Conservation (phyloP, 2,888 invertebrate genomes). For the Aromia moschata region DNA sequence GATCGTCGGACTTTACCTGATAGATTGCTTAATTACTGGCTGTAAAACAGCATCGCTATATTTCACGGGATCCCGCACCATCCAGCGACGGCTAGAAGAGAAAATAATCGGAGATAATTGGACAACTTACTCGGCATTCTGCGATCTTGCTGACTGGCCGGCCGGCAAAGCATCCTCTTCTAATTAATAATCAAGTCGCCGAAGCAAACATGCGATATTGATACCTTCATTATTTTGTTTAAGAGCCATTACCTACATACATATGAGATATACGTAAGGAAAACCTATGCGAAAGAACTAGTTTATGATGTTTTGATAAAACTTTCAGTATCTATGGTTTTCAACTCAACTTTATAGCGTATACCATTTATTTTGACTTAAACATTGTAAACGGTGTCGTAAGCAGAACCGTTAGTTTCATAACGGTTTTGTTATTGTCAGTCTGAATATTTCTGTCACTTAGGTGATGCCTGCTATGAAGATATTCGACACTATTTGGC, state of each 20-base stretch:
- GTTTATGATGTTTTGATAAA: too few species aligned
- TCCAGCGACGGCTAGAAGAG: constrained; percentile 52
- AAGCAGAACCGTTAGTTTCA: too few species aligned
- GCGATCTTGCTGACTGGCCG: constrained; percentile 41
- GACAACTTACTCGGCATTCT: constrained; percentile 52
- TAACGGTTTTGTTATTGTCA: too few species aligned
- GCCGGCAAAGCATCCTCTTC: constrained; percentile 37
- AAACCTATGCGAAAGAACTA: too few species aligned
- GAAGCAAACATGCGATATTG: constrained; percentile 45
- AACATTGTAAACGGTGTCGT: too few species aligned
- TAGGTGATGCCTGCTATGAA: too few species aligned
- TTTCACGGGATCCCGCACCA: constrained; percentile 53
- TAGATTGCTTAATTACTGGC: constrained; percentile 62
- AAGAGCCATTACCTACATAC: neutral
- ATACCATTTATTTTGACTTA: too few species aligned
- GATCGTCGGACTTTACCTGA: constrained; percentile 55
- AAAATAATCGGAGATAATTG: constrained; percentile 61
- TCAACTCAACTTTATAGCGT: too few species aligned
- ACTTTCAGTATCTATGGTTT: too few species aligned
- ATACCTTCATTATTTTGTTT: constrained; percentile 50
- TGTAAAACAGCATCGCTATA: constrained; percentile 56
- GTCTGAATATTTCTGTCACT: too few species aligned
- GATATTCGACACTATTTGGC: too few species aligned
- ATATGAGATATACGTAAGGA: too few species aligned
- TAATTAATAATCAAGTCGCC: constrained; percentile 40